A percentile compares a stretch with the other conserved stretches of the same genome.
phyloP scores from a whole-genome alignment of 2,113 vertebrate genomes.

The Ammodytes marinus region DNA sequence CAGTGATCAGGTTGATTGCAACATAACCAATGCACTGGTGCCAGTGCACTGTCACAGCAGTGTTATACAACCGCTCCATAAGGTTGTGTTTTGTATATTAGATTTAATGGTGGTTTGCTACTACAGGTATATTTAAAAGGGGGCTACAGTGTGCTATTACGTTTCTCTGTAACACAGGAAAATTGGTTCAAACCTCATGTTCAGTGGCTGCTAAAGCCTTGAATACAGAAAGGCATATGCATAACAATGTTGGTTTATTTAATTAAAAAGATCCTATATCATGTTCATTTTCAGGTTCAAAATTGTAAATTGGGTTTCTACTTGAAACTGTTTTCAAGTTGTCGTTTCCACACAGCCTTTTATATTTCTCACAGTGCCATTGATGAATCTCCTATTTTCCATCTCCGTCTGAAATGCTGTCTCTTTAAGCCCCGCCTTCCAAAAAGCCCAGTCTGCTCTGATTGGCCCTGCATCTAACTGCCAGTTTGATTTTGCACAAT shows the following conservation, averaged over 20 bases:
- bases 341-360: no score
- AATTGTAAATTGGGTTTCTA: no score
- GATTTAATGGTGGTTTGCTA: conserved; percentile 7
- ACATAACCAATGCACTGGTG: conserved; percentile 4
- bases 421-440: no score
- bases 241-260: neutral
- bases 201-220: neutral
- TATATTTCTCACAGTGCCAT: no score
- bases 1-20: neutral
- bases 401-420: no score
- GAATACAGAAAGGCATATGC: neutral
- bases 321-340: no score
- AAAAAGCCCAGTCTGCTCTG: no score
- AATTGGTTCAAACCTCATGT: neutral
- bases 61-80: neutral
- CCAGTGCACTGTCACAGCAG: neutral
- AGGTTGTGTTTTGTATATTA: conserved; percentile 15
- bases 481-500: no score
- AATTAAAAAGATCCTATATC: neutral
- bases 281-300: no score
- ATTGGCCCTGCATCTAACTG: no score
- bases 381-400: no score
- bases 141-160: neutral
- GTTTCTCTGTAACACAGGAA: neutral
- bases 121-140: neutral